Evolutionary conservation across 2,888 invertebrate species (phyloP).

Genomic region (Leptinotarsa haldemani): DNA sequence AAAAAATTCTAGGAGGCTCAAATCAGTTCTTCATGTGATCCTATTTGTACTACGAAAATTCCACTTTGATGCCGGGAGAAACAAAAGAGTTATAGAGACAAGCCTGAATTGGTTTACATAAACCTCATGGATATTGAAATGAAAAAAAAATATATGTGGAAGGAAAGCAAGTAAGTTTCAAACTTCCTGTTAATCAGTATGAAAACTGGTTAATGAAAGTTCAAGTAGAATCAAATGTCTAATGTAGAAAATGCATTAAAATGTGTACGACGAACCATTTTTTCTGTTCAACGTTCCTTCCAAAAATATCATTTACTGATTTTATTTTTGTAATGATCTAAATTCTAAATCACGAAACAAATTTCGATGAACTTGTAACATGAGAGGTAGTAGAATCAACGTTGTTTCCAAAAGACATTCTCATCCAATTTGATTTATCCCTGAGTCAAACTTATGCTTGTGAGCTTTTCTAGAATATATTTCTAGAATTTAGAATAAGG

Average conservation of each 20-base stretch:
- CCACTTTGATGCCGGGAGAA: no score
- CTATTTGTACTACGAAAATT: no score
- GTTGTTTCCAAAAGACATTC: neutral
- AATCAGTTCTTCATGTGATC: no score
- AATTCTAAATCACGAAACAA: neutral
- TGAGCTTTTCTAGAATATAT: slow-evolving; percentile 53
- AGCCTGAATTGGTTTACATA: no score
- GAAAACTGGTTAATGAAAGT: no score
- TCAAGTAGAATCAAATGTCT: neutral
- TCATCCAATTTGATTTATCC: slow-evolving; percentile 17
- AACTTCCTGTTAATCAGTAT: no score
- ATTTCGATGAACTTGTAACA: neutral
- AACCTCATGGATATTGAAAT: no score
- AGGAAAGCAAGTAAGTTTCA: no score
- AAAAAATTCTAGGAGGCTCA: no score
- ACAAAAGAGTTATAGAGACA: no score
- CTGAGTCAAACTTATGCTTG: slow-evolving; percentile 46
- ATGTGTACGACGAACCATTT: neutral
- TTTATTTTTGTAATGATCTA: neutral
- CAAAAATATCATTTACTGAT: no score
- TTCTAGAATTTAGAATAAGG: slow-evolving; percentile 54
- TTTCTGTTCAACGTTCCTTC: neutral
- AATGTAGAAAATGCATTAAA: slow-evolving; percentile 6
- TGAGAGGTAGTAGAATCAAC: neutral
- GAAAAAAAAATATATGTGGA: no score